Evolutionary conservation across 1,140 invertebrate genomes (phyloP), one percentile per base, ranked within the genome.

Genomic region (Cyrtorhinus lividipennis): DNA sequence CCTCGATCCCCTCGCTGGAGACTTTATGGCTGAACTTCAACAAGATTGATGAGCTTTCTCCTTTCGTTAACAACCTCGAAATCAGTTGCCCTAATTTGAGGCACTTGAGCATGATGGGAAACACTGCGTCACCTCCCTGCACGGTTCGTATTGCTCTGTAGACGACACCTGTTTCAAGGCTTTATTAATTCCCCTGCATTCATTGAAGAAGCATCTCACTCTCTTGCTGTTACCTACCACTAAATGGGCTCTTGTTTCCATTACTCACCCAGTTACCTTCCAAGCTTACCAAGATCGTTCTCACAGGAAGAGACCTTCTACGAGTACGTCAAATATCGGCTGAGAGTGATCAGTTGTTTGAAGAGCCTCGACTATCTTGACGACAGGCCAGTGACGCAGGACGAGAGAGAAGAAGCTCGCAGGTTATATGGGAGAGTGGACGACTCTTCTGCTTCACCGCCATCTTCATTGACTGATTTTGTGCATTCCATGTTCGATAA

Each of bases 21-120:
- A 77, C 87, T 27, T 71, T 90, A 2, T 90, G 86, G 86, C 67
- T 90, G 25, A 90, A 91, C 73, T 79, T 87, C 68, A 90, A 89
- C 69, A 79, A 75, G 63, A 81, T 90, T 59, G 71, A 76, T 15
- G 80, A 83, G 25, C 72, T 90, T 20, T 82, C 80, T 72, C 81
- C 84, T 0, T 88, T 88, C 77, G 74, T 86, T 27, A 78, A 80
- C 64, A 81, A 80, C 65, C 71, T 90, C 59, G 73, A 79, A 67
- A 75, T 77, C 67, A 81, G 78, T 67, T 81, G 82, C 72, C 86
- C 79, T 24, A 84, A 80, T 69, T 72, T 88, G 27, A 77, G 78
- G 66, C 82, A 82, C 69, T 72, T 90, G 10, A 83, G 82, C 24
- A 71, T 91, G 48, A 89, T 91, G 86, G 85, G 86, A 45, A 91